phyloP scores from a whole-genome alignment of 2,113 vertebrate species.

The Columba janthina region DNA sequence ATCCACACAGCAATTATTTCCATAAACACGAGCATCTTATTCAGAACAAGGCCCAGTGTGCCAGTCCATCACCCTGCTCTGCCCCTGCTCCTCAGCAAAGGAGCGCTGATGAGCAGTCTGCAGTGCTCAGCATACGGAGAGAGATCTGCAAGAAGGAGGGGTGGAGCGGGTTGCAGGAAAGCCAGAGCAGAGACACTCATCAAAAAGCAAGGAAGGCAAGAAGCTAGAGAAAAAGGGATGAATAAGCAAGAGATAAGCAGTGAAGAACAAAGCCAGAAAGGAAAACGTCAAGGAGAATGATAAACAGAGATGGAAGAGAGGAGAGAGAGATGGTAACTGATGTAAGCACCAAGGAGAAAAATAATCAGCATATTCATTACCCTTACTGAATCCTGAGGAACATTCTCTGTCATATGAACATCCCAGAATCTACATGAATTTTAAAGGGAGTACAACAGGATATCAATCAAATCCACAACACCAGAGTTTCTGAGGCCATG shows the following conservation, averaged over 20 bases:
- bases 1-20: background rate
- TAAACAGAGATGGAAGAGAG: background rate
- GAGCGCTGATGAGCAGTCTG: background rate
- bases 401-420: background rate
- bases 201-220: background rate
- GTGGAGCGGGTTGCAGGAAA: background rate
- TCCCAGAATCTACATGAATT: background rate
- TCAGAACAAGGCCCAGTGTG: background rate
- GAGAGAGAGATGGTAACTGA: background rate
- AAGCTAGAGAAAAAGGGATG: background rate
- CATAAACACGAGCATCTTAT: background rate
- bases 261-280: background rate
- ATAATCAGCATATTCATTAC: background rate
- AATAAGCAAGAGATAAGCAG: background rate
- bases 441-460: background rate
- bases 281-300: background rate
- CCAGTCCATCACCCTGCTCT: background rate
- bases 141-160: background rate
- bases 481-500: background rate
- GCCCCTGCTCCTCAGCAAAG: background rate
- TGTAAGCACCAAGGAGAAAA: background rate
- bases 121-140: rapidly evolving
- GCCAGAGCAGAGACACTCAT: background rate
- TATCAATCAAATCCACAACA: background rate
- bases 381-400: background rate